A percentile compares a stretch with the other conserved stretches of the same genome.
These are phyloP conservation scores for Channa argus DNA, from an alignment of 2,113 vertebrate species.

Conservation along the genomic window DNA sequence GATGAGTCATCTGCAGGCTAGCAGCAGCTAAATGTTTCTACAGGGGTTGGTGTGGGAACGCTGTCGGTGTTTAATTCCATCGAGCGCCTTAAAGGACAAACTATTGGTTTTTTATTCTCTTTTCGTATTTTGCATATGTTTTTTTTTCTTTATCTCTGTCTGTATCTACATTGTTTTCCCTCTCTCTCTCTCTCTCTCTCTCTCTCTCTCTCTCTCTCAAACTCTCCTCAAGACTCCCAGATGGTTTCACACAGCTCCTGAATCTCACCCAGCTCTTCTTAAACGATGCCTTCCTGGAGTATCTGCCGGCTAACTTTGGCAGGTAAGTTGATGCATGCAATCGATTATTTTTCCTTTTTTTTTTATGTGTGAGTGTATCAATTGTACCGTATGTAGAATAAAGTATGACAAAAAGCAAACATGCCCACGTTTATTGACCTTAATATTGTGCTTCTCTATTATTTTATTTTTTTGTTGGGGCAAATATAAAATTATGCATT, in stretches of 20 bases:
- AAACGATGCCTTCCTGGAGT: constrained; percentile 99
- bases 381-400: no score
- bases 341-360: background rate
- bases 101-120: constrained; percentile 27
- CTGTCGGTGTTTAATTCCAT: constrained; percentile 31
- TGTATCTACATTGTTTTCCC: background rate
- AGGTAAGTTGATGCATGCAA: constrained; percentile 87
- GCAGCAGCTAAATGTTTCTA: constrained; percentile 38
- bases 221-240: constrained; percentile 89
- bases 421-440: background rate
- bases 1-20: constrained; percentile 61
- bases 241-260: constrained; percentile 98
- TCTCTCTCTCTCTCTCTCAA: constrained; percentile 50
- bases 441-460: no score
- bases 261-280: constrained; percentile 99
- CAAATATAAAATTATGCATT: background rate
- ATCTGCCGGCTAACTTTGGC: constrained; percentile 98
- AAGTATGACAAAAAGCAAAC: no score
- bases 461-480: no score
- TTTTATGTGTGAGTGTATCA: no score
- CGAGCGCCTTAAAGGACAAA: constrained; percentile 32
- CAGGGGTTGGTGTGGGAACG: constrained; percentile 42
- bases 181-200: constrained; percentile 50
- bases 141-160: constrained; percentile 28
- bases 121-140: background rate